A percentile compares a stretch with the other conserved stretches of the same genome.
Evolutionary conservation across 92 coral and sea anemone species (phyloP).

Genomic region (Nematostella vectensis): DNA sequence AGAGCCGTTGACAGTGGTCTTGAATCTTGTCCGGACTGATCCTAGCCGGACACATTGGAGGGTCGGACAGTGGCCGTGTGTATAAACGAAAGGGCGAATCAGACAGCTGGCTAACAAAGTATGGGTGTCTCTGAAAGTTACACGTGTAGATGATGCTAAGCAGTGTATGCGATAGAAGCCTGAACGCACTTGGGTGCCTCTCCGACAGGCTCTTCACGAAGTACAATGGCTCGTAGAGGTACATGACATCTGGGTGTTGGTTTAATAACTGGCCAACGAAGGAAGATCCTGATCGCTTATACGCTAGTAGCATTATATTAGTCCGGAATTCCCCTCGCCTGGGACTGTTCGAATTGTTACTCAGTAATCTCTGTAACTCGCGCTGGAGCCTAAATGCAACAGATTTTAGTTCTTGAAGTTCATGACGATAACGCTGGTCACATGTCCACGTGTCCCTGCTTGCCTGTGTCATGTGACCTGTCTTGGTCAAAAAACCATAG

Average conservation of each 20-base stretch:
- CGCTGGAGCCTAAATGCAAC: background rate
- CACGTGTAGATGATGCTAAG: conserved; percentile 45
- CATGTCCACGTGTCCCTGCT: no score
- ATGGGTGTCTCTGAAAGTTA: conserved; percentile 47
- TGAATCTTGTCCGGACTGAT: conserved; percentile 2
- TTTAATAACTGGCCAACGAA: conserved; percentile 50
- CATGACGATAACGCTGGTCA: no score
- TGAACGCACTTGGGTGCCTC: conserved; percentile 21
- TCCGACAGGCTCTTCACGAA: conserved; percentile 26
- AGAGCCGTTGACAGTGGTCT: conserved; percentile 19
- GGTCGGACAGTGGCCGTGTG: conserved; percentile 8
- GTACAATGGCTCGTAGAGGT: conserved; percentile 39
- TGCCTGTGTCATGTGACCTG: no score
- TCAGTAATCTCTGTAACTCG: background rate
- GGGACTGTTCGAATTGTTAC: background rate
- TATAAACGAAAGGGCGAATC: conserved; percentile 35
- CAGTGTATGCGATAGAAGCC: conserved; percentile 28
- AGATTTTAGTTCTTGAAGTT: background rate
- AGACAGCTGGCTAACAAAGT: conserved; percentile 34
- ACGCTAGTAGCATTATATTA: conserved; percentile 33
- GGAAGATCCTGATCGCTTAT: conserved; percentile 51
- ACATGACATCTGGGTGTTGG: conserved; percentile 39
- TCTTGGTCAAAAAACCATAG: no score
- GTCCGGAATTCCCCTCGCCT: conserved; percentile 9
- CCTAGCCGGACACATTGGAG: conserved; percentile 9